These are phyloP conservation scores for Clepsis dumicolana DNA, from an alignment of 2,888 invertebrate species.

Conservation along the genomic window DNA sequence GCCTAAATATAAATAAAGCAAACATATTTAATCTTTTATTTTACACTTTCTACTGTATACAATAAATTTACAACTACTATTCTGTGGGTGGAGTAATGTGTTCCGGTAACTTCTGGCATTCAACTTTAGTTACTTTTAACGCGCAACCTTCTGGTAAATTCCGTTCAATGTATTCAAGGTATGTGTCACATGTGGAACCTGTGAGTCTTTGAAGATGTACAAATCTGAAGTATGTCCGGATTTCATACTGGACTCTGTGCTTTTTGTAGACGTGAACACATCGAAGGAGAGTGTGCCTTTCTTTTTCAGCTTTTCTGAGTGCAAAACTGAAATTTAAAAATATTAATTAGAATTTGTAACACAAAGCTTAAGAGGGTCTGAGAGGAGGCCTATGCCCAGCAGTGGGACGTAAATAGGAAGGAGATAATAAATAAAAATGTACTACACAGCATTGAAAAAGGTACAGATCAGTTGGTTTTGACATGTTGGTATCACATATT, in stretches of 20 bases:
- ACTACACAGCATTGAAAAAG: too few species aligned
- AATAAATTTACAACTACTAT: conserved; percentile 45
- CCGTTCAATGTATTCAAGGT: conserved; percentile 97
- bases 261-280: conserved; percentile 97
- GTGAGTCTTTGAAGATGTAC: conserved; percentile 94
- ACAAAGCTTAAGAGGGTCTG: too few species aligned
- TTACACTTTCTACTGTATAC: conserved; percentile 49
- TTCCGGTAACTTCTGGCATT: conserved; percentile 85
- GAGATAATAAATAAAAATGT: too few species aligned
- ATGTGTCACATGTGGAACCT: conserved; percentile 97
- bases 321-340: conserved; percentile 88
- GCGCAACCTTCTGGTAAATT: conserved; percentile 99
- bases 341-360: too few species aligned
- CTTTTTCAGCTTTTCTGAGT: conserved; percentile 90
- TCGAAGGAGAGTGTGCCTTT: conserved; percentile 93
- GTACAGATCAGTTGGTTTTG: background rate
- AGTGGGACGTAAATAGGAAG: too few species aligned
- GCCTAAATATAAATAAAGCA: conserved; percentile 35
- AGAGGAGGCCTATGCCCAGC: too few species aligned
- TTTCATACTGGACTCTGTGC: conserved; percentile 98
- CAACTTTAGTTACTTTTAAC: conserved; percentile 94
- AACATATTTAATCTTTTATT: conserved; percentile 54
- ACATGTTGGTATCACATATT: too few species aligned
- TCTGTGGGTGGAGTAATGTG: conserved; percentile 80
- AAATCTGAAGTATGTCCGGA: conserved; percentile 95